Conservation (phyloP, 2,888 invertebrate genomes). For the Siphonodentalium dalli region DNA sequence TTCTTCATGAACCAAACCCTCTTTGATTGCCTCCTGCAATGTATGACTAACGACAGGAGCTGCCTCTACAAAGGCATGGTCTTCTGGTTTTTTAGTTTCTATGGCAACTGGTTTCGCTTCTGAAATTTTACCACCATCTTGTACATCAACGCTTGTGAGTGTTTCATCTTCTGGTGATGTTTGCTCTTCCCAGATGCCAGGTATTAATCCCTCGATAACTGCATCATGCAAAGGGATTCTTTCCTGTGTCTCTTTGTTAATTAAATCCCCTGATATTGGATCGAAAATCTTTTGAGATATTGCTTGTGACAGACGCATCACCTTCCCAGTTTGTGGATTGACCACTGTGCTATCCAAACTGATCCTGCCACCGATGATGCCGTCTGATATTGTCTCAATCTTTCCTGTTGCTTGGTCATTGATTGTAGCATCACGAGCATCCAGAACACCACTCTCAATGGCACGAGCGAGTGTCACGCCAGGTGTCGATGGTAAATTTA, state of each 20-base stretch:
- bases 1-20: slow-evolving; percentile 72
- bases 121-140: slow-evolving; percentile 23
- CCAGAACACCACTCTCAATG: too few relatives aligned
- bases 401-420: too few relatives aligned
- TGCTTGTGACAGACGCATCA: slow-evolving; percentile 86
- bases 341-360: too few relatives aligned
- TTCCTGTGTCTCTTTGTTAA: slow-evolving; percentile 71
- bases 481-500: too few relatives aligned
- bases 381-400: slow-evolving; percentile 1
- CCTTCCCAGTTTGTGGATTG: slow-evolving; percentile 72
- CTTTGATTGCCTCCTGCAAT: slow-evolving; percentile 72
- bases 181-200: slow-evolving; percentile 32
- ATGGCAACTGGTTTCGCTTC: slow-evolving; percentile 30
- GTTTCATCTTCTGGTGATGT: too few relatives aligned
- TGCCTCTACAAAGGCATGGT: neutral
- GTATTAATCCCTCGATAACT: slow-evolving; percentile 66
- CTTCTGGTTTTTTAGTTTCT: neutral
- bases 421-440: too few relatives aligned
- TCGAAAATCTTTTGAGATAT: slow-evolving; percentile 89
- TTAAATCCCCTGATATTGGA: slow-evolving; percentile 80
- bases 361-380: too few relatives aligned
- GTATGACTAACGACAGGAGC: slow-evolving; percentile 51
- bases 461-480: too few relatives aligned
- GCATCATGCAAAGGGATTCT: slow-evolving; percentile 82
- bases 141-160: slow-evolving; percentile 29